Evolutionary conservation across 1,140 invertebrate species (phyloP).

Genomic region (Drosophila melanogaster): Release_6_plus_ISO1_MT NC_004354.4:13517501-13518000

Average conservation of each 20-base stretch:
- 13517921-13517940: constrained; percentile 15
- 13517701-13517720: background rate
- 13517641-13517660: background rate
- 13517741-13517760: too few species aligned
- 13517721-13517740: background rate
- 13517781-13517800: too few species aligned
- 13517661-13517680: background rate
- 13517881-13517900: background rate
- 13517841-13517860: background rate
- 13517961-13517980: constrained; percentile 46
- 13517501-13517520: background rate
- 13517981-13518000: constrained; percentile 32
- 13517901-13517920: constrained; percentile 1
- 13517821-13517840: background rate
- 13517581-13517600: too few species aligned
- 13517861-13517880: background rate
- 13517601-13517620: too few species aligned
- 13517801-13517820: too few species aligned
- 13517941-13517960: constrained; percentile 37
- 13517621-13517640: too few species aligned
- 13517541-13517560: too few species aligned
- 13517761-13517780: too few species aligned
- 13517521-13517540: too few species aligned
- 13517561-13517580: too few species aligned
- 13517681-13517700: background rate